phyloP scores from a whole-genome alignment of 2,113 vertebrate genomes.

The Porphyrio hochstetteri region DNA sequence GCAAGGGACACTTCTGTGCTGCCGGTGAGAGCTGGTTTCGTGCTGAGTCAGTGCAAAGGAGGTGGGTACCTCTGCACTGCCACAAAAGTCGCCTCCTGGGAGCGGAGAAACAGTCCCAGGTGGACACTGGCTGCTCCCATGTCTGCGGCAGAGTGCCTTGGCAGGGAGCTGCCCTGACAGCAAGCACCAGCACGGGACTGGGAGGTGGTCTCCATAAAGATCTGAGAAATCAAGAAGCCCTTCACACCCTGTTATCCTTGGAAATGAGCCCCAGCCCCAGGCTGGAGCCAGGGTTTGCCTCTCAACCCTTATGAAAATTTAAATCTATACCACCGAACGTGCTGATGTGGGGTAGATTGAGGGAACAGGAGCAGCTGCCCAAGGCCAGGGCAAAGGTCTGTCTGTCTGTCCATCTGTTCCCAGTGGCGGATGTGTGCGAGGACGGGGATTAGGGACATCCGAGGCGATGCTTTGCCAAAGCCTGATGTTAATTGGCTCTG shows the following conservation, averaged over 20 bases:
- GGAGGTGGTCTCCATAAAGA: background rate
- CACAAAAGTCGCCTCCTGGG: fast-evolving
- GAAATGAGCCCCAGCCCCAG: background rate
- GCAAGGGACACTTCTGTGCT: background rate
- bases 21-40: background rate
- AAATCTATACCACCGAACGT: background rate
- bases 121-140: fast-evolving
- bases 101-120: background rate
- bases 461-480: background rate
- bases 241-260: no score
- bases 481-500: fast-evolving
- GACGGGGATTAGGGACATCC: background rate
- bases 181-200: fast-evolving
- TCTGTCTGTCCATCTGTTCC: background rate
- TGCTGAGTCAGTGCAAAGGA: background rate
- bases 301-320: background rate
- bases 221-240: background rate
- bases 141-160: background rate
- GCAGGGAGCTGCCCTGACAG: background rate
- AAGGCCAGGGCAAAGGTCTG: background rate
- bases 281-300: background rate
- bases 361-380: background rate
- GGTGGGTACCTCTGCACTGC: fast-evolving
- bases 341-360: background rate
- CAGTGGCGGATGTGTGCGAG: fast-evolving